These are phyloP conservation scores for Encarsia formosa DNA, from an alignment of 2,888 invertebrate species.

Conservation along the genomic window DNA sequence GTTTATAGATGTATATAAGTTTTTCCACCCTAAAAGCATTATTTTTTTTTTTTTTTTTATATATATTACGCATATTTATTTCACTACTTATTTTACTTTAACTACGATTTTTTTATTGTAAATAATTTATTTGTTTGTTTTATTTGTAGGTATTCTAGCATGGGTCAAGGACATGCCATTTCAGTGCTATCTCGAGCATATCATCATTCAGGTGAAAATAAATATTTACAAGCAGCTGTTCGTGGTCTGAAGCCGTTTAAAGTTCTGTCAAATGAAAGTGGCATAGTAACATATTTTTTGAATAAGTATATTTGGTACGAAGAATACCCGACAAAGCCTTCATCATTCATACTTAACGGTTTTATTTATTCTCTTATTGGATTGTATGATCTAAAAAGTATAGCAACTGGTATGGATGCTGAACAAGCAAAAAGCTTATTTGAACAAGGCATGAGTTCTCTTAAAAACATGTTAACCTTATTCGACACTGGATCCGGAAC, in stretches of 20 bases:
- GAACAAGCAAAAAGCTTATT: slow-evolving; percentile 73
- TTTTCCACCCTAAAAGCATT: too few relatives aligned
- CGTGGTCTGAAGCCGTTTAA: slow-evolving; percentile 76
- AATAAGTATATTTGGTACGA: slow-evolving; percentile 92
- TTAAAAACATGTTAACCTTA: slow-evolving; percentile 81
- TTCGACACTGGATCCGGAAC: slow-evolving; percentile 96
- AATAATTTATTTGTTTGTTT: too few relatives aligned
- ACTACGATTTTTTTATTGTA: too few relatives aligned
- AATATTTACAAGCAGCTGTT: slow-evolving; percentile 78
- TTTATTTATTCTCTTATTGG: slow-evolving; percentile 97
- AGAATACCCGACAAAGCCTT: slow-evolving; percentile 94
- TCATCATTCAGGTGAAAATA: slow-evolving; percentile 70
- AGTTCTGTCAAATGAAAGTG: slow-evolving; percentile 69
- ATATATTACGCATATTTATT: too few relatives aligned
- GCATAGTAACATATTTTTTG: slow-evolving; percentile 81
- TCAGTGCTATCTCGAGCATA: slow-evolving; percentile 91
- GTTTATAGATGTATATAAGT: too few relatives aligned
- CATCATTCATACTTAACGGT: slow-evolving; percentile 94
- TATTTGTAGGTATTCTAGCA: slow-evolving; percentile 79
- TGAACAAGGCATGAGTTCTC: slow-evolving; percentile 78
- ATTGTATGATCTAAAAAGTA: slow-evolving; percentile 86
- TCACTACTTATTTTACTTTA: too few relatives aligned
- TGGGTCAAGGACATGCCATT: slow-evolving; percentile 97
- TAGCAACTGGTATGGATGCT: slow-evolving; percentile 67
- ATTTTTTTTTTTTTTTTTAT: too few relatives aligned